These are phyloP conservation scores for Nyctalus aviator DNA, from an alignment of 2,797 vertebrate species.

Conservation along the genomic window DNA sequence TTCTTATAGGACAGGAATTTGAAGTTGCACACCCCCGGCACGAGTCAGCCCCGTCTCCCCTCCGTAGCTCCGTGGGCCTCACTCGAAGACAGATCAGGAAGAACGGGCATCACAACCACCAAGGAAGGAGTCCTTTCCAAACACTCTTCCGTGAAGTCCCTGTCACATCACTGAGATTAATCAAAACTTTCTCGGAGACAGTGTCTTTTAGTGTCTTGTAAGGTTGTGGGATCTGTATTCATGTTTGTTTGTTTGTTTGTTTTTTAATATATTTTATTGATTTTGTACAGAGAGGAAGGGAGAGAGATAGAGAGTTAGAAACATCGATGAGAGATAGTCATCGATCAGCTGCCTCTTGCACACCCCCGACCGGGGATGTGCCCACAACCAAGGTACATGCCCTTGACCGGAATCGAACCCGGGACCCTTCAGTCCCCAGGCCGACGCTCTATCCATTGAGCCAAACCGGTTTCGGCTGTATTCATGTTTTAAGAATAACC, in stretches of 20 bases:
- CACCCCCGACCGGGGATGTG: no score
- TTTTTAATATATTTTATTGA: no score
- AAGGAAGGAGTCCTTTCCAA: not conserved
- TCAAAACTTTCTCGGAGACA: not conserved
- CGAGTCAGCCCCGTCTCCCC: not conserved
- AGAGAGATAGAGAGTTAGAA: no score
- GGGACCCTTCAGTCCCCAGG: no score
- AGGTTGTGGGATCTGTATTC: not conserved
- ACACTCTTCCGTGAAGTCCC: not conserved
- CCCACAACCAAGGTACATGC: no score
- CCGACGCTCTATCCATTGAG: no score
- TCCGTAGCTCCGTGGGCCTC: not conserved
- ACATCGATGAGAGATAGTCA: no score
- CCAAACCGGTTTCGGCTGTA: no score
- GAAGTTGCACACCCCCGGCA: not conserved
- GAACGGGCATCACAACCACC: not conserved
- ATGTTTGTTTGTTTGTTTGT: no score
- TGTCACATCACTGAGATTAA: not conserved
- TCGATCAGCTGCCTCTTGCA: no score
- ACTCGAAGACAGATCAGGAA: not conserved
- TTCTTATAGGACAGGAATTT: not conserved
- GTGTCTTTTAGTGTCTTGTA: slow-evolving; percentile 12
- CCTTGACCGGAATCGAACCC: no score
- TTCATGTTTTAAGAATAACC: not conserved
- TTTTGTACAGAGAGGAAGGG: no score